phyloP scores from a whole-genome alignment of 2,888 invertebrate genomes.

The Hirtodrosophila confusa region DNA sequence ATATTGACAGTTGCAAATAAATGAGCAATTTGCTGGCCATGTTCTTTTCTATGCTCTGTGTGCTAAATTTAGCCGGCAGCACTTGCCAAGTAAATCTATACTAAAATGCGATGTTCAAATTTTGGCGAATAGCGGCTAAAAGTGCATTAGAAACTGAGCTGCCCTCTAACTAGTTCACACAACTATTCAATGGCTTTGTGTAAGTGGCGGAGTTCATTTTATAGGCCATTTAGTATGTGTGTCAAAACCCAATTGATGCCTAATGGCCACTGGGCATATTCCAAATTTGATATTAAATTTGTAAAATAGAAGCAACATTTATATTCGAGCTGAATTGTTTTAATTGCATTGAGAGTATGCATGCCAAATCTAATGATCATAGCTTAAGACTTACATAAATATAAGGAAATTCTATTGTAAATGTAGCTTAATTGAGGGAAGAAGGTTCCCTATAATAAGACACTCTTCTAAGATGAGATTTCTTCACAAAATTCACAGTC shows the following conservation, averaged over 20 bases:
- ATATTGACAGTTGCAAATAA: conserved; percentile 81
- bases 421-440: no score
- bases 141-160: conserved; percentile 49
- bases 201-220: conserved; percentile 17
- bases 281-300: conserved; percentile 3
- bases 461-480: no score
- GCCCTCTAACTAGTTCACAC: conserved; percentile 14
- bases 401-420: no score
- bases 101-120: conserved; percentile 9
- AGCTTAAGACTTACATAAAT: no score
- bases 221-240: conserved; percentile 15
- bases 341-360: no score
- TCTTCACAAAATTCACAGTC: no score
- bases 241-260: neutral
- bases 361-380: no score
- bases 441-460: no score
- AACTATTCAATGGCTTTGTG: conserved; percentile 9
- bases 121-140: conserved; percentile 8
- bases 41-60: conserved; percentile 34
- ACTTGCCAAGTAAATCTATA: conserved; percentile 35
- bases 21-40: conserved; percentile 74
- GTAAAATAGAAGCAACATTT: neutral
- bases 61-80: conserved; percentile 48
- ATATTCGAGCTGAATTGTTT: no score
- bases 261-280: neutral